phyloP scores from a whole-genome alignment of 2,113 vertebrate genomes.

The Naja naja region DNA sequence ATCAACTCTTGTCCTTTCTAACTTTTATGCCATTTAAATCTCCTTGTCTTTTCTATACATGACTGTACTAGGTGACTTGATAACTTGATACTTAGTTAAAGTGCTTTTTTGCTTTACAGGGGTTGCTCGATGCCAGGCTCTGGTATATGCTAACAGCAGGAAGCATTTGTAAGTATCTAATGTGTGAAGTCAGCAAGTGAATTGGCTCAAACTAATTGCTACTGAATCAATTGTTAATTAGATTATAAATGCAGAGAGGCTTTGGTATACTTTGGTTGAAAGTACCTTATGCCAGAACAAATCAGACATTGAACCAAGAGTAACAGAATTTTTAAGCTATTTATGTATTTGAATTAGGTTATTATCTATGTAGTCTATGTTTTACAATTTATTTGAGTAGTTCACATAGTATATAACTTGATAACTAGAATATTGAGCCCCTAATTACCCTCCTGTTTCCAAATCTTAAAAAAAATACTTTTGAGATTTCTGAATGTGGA shows the following conservation, averaged over 20 bases:
- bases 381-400: background rate
- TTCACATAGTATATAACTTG: background rate
- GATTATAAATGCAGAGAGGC: background rate
- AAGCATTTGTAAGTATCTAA: slow-evolving; percentile 76
- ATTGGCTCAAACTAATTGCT: background rate
- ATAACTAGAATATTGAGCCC: background rate
- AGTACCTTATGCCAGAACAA: background rate
- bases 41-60: background rate
- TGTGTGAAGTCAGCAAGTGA: slow-evolving; percentile 12
- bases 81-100: slow-evolving; percentile 29
- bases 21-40: background rate
- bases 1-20: background rate
- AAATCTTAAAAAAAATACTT: background rate
- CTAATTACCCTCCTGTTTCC: background rate
- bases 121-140: slow-evolving; percentile 70
- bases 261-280: background rate
- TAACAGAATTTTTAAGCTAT: background rate
- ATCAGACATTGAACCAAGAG: background rate
- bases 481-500: background rate
- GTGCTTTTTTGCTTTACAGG: slow-evolving; percentile 66
- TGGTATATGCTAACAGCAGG: slow-evolving; percentile 71
- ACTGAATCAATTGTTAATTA: background rate
- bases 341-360: background rate
- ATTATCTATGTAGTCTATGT: background rate
- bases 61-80: background rate